Percentiles rank a stretch among this genome's conserved stretches.
phyloP scores from a whole-genome alignment of 2,888 invertebrate genomes.

The Stenchaetothrips biformis region DNA sequence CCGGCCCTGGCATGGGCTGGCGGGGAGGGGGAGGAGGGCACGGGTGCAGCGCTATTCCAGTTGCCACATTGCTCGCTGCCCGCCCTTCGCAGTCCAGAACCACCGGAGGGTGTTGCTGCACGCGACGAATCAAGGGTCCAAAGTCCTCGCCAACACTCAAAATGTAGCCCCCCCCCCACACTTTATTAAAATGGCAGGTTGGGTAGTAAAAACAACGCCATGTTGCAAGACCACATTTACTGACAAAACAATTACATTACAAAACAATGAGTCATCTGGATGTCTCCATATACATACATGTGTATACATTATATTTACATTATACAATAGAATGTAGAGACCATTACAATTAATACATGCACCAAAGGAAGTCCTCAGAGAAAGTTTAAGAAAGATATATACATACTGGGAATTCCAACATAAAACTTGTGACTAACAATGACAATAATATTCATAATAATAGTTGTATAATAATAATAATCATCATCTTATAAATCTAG shows the following conservation, averaged over 20 bases:
- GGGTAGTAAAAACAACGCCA: background rate
- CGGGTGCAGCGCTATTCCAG: no score
- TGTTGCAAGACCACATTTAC: constrained; percentile 8
- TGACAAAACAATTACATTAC: constrained; percentile 23
- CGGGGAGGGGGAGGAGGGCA: no score
- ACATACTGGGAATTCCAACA: background rate
- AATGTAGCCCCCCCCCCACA: no score
- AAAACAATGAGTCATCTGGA: constrained; percentile 7
- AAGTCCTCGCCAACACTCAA: no score
- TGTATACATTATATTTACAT: constrained; percentile 15
- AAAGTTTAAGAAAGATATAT: background rate
- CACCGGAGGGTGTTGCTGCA: no score
- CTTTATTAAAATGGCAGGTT: no score
- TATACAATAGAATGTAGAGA: background rate
- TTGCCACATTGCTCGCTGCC: no score
- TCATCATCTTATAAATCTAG: background rate
- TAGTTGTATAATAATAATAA: constrained; percentile 29
- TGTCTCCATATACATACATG: constrained; percentile 12
- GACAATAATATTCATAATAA: constrained; percentile 31
- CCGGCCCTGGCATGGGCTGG: no score
- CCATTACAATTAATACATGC: constrained; percentile 17
- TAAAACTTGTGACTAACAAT: constrained; percentile 8
- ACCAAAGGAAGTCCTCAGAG: background rate
- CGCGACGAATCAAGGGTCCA: no score
- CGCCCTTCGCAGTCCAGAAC: no score